phyloP scores from a whole-genome alignment of 2,797 vertebrate genomes.

The Anniella stebbinsi region DNA sequence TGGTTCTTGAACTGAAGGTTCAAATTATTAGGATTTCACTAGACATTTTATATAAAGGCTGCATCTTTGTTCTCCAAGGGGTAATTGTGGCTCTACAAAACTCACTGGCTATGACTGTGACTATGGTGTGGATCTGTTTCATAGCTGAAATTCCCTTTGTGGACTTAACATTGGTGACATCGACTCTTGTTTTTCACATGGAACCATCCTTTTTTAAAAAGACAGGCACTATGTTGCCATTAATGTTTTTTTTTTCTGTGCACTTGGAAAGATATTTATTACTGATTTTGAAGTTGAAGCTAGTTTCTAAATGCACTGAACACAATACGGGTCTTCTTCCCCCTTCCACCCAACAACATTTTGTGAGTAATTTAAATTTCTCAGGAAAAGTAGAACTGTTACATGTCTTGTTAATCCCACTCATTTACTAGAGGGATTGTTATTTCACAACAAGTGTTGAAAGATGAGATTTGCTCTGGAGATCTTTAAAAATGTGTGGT shows the following conservation, averaged over 20 bases:
- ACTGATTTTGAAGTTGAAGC: not conserved
- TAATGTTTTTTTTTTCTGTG: not conserved
- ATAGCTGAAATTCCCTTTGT: not conserved
- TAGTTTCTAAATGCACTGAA: not conserved
- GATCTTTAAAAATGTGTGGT: slow-evolving; percentile 23
- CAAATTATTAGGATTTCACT: not conserved
- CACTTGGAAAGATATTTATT: not conserved
- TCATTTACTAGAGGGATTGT: slow-evolving; percentile 8
- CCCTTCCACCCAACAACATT: not conserved
- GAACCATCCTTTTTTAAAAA: not conserved
- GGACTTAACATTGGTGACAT: not conserved
- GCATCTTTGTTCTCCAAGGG: not conserved
- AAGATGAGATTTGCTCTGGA: slow-evolving; percentile 16
- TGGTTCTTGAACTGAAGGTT: not conserved
- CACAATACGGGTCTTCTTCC: not conserved
- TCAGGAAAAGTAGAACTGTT: not conserved
- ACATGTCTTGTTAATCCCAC: not conserved
- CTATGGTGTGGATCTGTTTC: not conserved
- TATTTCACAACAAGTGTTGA: slow-evolving; percentile 22
- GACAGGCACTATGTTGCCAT: not conserved
- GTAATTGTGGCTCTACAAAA: not conserved
- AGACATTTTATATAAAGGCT: not conserved
- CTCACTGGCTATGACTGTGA: not conserved
- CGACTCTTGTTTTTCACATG: not conserved
- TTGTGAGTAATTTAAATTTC: not conserved